A percentile compares a stretch with the other conserved stretches of the same genome.
phyloP scores from a whole-genome alignment of 2,888 invertebrate genomes.

The Microctonus aethiopoides region DNA sequence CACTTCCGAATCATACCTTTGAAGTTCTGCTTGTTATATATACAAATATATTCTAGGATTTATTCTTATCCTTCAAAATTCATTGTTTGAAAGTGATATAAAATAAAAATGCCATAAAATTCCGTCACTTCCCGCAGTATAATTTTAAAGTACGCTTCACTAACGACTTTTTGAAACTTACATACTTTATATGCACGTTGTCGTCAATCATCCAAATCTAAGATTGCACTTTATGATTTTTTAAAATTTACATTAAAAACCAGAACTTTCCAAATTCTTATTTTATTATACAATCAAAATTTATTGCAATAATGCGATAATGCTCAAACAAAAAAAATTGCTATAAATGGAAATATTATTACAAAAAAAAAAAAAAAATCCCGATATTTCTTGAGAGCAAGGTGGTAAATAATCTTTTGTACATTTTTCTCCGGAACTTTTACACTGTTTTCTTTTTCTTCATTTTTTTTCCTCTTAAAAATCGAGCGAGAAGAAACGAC shows the following conservation, averaged over 20 bases:
- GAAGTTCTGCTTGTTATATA: no score
- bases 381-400: background rate
- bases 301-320: background rate
- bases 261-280: background rate
- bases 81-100: no score
- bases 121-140: constrained; percentile 18
- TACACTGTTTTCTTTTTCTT: constrained; percentile 1
- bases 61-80: no score
- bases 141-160: constrained; percentile 13
- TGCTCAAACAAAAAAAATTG: background rate
- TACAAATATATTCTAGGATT: no score
- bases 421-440: constrained; percentile 6
- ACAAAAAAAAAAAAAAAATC: background rate
- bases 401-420: constrained; percentile 17
- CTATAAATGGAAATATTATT: background rate
- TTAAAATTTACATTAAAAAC: background rate
- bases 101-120: background rate
- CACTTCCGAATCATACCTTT: no score
- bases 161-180: background rate
- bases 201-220: background rate
- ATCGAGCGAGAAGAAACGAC: constrained; percentile 14
- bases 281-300: background rate
- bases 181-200: background rate
- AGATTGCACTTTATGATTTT: constrained; percentile 1
- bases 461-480: background rate